These are phyloP conservation scores for Poeciliopsis paucimaculata DNA, from an alignment of 2,797 vertebrate genomes.

Conservation along the genomic window DNA sequence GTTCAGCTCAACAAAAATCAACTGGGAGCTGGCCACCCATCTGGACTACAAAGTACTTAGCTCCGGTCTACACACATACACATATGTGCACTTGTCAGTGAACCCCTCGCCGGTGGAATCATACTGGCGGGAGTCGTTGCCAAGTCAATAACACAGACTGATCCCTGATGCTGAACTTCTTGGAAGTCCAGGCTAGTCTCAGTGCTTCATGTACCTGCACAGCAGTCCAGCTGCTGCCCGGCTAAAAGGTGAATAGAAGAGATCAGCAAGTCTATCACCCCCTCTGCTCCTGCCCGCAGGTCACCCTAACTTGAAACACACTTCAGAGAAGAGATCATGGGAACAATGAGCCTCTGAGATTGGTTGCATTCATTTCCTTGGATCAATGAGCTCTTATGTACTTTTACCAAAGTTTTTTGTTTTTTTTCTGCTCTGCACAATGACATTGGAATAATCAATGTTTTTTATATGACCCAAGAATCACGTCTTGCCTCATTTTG, in stretches of 20 bases:
- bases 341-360: conserved; percentile 51
- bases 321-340: conserved; percentile 46
- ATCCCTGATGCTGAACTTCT: conserved; percentile 75
- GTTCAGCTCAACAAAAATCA: conserved; percentile 75
- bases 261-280: conserved; percentile 53
- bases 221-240: conserved; percentile 48
- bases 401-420: conserved; percentile 30
- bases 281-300: conserved; percentile 44
- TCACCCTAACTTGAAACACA: conserved; percentile 50
- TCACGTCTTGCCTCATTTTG: neutral
- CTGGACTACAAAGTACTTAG: conserved; percentile 67
- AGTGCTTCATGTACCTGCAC: conserved; percentile 65
- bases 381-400: conserved; percentile 45
- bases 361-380: conserved; percentile 55
- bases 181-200: conserved; percentile 62
- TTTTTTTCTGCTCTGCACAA: conserved; percentile 37
- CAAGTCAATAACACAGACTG: conserved; percentile 78
- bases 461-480: conserved; percentile 45
- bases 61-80: conserved; percentile 50
- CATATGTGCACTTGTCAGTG: conserved; percentile 63
- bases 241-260: conserved; percentile 47
- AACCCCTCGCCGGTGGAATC: conserved; percentile 69
- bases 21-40: conserved; percentile 73
- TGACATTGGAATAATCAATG: conserved; percentile 45
- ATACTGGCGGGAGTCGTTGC: conserved; percentile 68